Conservation (phyloP, 2,797 vertebrate genomes). For the Trachops cirrhosus region DNA sequence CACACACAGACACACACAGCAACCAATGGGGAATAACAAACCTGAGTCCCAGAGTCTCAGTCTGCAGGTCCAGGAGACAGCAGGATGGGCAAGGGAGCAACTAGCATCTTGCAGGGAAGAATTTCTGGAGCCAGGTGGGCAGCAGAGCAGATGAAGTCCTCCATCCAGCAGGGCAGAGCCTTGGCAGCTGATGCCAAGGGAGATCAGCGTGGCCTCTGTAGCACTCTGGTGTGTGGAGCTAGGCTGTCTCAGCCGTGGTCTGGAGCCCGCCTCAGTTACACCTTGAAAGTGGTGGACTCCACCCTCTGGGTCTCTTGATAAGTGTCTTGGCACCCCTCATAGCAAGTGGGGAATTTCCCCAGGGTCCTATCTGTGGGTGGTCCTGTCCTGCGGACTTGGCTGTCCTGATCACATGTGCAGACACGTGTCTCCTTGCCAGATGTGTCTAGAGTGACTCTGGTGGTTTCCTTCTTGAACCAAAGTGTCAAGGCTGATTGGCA, state of each 20-base stretch:
- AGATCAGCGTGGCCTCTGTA: background rate
- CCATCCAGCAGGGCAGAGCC: background rate
- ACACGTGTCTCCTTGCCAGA: background rate
- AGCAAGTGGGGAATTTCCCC: background rate
- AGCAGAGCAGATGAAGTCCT: background rate
- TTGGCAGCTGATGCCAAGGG: background rate
- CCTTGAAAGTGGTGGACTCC: background rate
- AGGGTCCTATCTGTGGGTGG: background rate
- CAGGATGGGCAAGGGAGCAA: background rate
- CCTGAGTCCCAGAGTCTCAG: background rate
- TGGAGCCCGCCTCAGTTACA: background rate
- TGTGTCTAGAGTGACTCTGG: background rate
- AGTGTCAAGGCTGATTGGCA: background rate
- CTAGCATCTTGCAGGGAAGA: background rate
- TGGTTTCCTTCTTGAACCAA: background rate
- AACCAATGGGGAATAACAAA: background rate
- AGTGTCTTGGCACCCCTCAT: background rate
- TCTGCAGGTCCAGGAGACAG: background rate
- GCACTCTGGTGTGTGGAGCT: background rate
- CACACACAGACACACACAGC: too few relatives aligned
- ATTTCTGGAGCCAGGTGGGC: background rate
- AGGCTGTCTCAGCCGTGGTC: background rate
- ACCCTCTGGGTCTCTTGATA: background rate
- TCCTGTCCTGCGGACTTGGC: background rate
- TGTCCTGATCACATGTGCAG: background rate